Evolutionary conservation across 2,888 invertebrate genomes (phyloP).

Genomic region (Limnephilus marmoratus): DNA sequence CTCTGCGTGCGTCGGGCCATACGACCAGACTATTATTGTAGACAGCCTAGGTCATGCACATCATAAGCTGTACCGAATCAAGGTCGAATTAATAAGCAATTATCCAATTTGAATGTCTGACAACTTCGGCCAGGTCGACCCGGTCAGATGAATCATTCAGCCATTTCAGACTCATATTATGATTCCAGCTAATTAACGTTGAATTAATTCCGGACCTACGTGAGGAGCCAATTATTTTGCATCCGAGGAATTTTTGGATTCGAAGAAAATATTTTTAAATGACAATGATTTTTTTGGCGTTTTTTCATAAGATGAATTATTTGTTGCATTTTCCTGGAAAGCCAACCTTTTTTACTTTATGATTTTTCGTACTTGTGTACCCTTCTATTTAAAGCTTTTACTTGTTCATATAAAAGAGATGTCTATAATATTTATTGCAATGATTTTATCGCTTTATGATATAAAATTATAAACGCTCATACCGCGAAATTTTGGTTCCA

Average conservation of each 20-base stretch:
- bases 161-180: background rate
- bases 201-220: background rate
- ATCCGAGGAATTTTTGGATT: background rate
- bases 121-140: conserved; percentile 42
- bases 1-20: background rate
- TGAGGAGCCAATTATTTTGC: background rate
- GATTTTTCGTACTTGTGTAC: background rate
- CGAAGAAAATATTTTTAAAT: background rate
- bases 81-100: conserved; percentile 53
- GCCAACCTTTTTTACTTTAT: too few relatives aligned
- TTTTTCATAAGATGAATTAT: background rate
- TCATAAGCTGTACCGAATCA: conserved; percentile 10
- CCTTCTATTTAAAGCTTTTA: background rate
- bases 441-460: background rate
- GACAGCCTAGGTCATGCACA: conserved; percentile 24
- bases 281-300: background rate
- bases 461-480: background rate
- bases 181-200: background rate
- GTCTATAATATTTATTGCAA: too few relatives aligned
- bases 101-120: conserved; percentile 56
- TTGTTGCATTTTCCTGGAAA: too few relatives aligned
- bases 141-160: conserved; percentile 49
- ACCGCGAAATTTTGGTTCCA: too few relatives aligned
- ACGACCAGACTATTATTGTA: background rate
- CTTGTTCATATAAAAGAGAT: too few relatives aligned